phyloP scores from a whole-genome alignment of 1,140 invertebrate genomes.

The Drosophila nikananu region DNA sequence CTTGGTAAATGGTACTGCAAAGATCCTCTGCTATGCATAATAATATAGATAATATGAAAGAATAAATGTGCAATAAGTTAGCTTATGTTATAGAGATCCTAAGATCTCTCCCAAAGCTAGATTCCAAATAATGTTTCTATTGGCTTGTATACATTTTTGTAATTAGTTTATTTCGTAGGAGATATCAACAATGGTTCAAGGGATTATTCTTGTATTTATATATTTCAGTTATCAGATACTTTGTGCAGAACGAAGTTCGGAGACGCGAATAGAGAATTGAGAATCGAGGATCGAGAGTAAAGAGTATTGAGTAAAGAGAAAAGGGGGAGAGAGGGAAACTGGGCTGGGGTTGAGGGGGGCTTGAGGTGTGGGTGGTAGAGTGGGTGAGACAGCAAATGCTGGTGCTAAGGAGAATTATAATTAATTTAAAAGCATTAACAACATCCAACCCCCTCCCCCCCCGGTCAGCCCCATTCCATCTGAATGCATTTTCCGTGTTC shows the following conservation, averaged over 20 bases:
- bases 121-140: too few relatives aligned
- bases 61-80: too few relatives aligned
- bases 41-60: too few relatives aligned
- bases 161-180: slow-evolving; percentile 32
- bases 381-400: background rate
- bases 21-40: background rate
- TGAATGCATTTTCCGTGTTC: slow-evolving; percentile 50
- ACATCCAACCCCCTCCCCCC: background rate
- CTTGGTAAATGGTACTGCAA: background rate
- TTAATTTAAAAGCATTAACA: slow-evolving; percentile 50
- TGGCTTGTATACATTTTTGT: background rate
- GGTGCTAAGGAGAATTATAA: slow-evolving; percentile 25
- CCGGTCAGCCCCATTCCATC: background rate
- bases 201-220: slow-evolving; percentile 33
- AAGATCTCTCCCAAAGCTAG: too few relatives aligned
- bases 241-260: slow-evolving; percentile 24
- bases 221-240: slow-evolving; percentile 41
- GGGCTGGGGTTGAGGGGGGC: background rate
- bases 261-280: background rate
- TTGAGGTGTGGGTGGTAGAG: background rate
- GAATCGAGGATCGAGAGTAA: background rate
- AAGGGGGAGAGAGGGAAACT: background rate
- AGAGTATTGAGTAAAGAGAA: background rate
- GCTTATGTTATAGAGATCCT: too few relatives aligned
- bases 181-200: slow-evolving; percentile 44